Percentiles rank a stretch among this genome's conserved stretches.
phyloP scores from a whole-genome alignment of 2,113 vertebrate species.

The Phoxinus phoxinus region DNA sequence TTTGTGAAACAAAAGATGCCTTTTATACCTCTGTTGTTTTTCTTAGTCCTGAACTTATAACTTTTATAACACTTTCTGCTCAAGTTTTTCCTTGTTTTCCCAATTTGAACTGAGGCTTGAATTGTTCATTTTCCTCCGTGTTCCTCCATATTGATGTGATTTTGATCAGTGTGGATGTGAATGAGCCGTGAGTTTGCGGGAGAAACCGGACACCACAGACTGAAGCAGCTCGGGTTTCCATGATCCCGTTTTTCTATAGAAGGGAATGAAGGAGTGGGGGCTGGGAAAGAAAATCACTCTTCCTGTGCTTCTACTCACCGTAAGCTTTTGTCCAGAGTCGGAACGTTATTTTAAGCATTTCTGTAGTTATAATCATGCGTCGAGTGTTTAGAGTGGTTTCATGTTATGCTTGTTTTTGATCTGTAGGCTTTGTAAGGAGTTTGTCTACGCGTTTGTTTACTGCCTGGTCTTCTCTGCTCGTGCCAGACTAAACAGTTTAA shows the following conservation, averaged over 20 bases:
- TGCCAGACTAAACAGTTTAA: neutral
- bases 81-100: neutral
- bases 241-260: conserved; percentile 56
- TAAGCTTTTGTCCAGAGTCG: conserved; percentile 23
- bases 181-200: conserved; percentile 40
- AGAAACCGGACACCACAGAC: conserved; percentile 66
- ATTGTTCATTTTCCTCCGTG: neutral
- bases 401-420: neutral
- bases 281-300: conserved; percentile 18
- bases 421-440: neutral
- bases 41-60: too few species aligned
- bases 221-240: conserved; percentile 61
- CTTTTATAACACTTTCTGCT: neutral
- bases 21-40: too few species aligned
- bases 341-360: neutral
- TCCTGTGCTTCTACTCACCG: conserved; percentile 16
- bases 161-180: neutral
- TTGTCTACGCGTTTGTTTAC: neutral
- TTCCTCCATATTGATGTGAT: neutral
- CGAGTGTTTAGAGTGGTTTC: neutral
- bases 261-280: conserved; percentile 43
- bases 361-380: neutral
- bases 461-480: too few species aligned
- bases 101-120: neutral
- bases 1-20: neutral